Evolutionary conservation across 2,113 vertebrate genomes (phyloP), one percentile per base, ranked within the genome.

Genomic region (Erythrolamprus reginae): DNA sequence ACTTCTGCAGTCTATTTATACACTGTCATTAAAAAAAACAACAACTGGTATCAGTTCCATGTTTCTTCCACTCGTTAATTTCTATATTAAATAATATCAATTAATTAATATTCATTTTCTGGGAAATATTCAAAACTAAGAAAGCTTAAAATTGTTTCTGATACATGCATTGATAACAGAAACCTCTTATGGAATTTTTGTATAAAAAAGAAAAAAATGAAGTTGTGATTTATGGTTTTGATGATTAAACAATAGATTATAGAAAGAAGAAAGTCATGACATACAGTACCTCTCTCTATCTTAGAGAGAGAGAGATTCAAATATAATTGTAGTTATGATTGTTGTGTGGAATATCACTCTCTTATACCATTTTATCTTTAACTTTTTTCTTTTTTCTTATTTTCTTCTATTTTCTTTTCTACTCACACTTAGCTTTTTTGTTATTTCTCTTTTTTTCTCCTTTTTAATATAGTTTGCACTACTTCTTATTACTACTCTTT

Each of bases 31-130:
- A n/a, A n/a, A n/a, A n/a, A n/a, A n/a, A 47, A 92, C 53, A 84
- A 86, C 45, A 91, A 87, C 89, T 10, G 38, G 47, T 89, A 88
- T 93, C 53, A 92, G 21, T 87, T 89, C 92, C 82, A 92, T 70
- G 87, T 84, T 93, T 77, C 50, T 45, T 6, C 23, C 24, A 13
- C 2, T 50, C 45, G 8, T 65, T 23, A 23, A 26, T 45, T 89
- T 21, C 12, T 45, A 48, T 42, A 33, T 70, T 33, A 56, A 56
- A 24, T 55, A 55, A 23, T 55, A 55, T 55, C 21, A 23, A 55
- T 55, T 56, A 56, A 24, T 24, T 26, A 56, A n/a, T 42, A 33
- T 70, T 33, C 28, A 70, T 33, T 19, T 77, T 77, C n/a, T 77
- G 33, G 5, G 15, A 77, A 77, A 38, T 38, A 77, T 38, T 77